These are phyloP conservation scores for Crocodylus rhombifer DNA, from an alignment of 2,797 vertebrate species.

Conservation along the genomic window DNA sequence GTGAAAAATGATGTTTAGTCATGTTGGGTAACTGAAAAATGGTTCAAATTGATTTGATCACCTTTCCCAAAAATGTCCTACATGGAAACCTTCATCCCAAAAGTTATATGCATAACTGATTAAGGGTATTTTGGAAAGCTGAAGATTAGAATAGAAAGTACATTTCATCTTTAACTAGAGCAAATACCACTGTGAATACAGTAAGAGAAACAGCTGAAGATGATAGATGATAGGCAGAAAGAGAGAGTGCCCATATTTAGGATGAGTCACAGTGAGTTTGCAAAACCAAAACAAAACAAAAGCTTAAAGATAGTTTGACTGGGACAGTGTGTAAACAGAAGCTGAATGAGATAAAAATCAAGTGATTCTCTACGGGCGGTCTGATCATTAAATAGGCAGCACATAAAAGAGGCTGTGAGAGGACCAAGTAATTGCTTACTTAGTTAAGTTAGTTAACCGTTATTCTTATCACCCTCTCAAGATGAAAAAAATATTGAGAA, in stretches of 20 bases:
- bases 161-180: not conserved
- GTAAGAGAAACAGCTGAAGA: not conserved
- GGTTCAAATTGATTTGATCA: not conserved
- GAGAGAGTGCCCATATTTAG: conserved; percentile 1
- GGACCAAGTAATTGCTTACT: conserved; percentile 5
- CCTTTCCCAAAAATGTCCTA: not conserved
- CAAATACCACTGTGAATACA: conserved; percentile 18
- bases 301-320: conserved; percentile 54
- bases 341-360: conserved; percentile 63
- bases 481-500: conserved; percentile 11
- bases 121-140: conserved; percentile 8
- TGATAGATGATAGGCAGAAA: conserved; percentile 36
- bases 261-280: conserved; percentile 49
- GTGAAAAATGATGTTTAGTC: not conserved
- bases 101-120: not conserved
- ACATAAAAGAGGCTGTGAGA: conserved; percentile 44
- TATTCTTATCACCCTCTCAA: conserved; percentile 6
- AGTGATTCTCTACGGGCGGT: conserved; percentile 71
- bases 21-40: not conserved
- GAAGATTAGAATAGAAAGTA: not conserved
- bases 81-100: not conserved
- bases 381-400: conserved; percentile 51
- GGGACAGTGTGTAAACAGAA: conserved; percentile 68
- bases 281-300: conserved; percentile 64
- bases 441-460: not conserved